Percentiles rank a stretch among this genome's conserved stretches.
These are phyloP conservation scores for Sebastes elongatus DNA, from an alignment of 2,797 vertebrate genomes.

Conservation along the genomic window DNA sequence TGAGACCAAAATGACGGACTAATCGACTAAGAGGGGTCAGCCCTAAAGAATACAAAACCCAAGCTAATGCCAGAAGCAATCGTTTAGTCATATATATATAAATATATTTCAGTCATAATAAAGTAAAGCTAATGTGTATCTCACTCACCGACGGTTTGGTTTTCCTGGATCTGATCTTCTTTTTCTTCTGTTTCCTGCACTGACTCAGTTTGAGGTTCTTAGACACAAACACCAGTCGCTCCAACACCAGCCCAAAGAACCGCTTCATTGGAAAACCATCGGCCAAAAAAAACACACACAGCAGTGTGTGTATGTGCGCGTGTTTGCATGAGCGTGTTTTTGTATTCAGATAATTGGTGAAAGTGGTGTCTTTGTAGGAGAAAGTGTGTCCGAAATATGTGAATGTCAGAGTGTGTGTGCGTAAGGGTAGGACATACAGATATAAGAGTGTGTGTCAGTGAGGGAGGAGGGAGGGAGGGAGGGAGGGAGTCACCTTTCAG, in stretches of 20 bases:
- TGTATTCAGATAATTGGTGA: background rate
- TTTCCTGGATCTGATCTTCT: conserved; percentile 5
- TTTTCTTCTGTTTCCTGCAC: conserved; percentile 45
- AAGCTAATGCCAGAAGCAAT: background rate
- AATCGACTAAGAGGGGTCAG: too few relatives aligned
- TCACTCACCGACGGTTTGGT: conserved; percentile 49
- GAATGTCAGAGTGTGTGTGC: conserved; percentile 21
- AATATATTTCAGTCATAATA: background rate
- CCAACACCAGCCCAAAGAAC: conserved; percentile 47
- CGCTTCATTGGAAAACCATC: conserved; percentile 52
- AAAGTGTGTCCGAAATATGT: conserved; percentile 37
- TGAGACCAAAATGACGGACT: too few relatives aligned
- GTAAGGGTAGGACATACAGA: conserved; percentile 31
- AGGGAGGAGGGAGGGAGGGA: conserved; percentile 26
- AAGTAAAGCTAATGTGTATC: fast-evolving
- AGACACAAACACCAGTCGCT: conserved; percentile 48
- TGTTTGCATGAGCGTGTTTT: background rate
- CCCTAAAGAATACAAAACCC: background rate
- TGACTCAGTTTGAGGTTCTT: conserved; percentile 43
- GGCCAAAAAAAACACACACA: conserved; percentile 2
- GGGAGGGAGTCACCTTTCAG: conserved; percentile 59
- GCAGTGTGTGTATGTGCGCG: background rate
- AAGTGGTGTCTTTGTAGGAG: conserved; percentile 26
- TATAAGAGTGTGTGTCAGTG: conserved; percentile 47
- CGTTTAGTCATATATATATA: background rate